A percentile compares a stretch with the other conserved stretches of the same genome.
phyloP scores from a whole-genome alignment of 2,888 invertebrate genomes.

The Hanleya hanleyi region DNA sequence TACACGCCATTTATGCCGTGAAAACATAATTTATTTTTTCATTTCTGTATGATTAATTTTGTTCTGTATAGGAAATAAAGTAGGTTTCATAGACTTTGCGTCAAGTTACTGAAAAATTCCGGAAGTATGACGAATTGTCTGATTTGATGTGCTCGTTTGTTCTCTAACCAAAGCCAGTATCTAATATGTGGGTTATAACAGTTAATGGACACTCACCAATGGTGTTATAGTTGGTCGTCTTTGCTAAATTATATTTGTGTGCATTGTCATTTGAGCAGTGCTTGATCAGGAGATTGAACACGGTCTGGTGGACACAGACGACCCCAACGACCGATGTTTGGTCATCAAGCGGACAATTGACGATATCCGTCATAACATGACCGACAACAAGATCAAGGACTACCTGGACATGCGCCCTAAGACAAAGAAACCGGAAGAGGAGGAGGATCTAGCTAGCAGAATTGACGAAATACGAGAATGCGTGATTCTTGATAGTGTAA shows the following conservation, averaged over 20 bases:
- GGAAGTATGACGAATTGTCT: too few relatives aligned
- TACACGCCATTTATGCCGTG: too few relatives aligned
- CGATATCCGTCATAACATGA: conserved; percentile 42
- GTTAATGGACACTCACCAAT: too few relatives aligned
- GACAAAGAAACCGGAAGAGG: conserved; percentile 31
- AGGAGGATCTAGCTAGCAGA: conserved; percentile 20
- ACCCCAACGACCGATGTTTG: conserved; percentile 40
- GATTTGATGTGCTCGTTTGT: too few relatives aligned
- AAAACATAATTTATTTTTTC: too few relatives aligned
- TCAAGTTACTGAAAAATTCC: too few relatives aligned
- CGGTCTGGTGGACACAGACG: conserved; percentile 42
- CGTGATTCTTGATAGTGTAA: conserved; percentile 38
- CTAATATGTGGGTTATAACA: too few relatives aligned
- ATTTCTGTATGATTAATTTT: too few relatives aligned
- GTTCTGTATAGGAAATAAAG: too few relatives aligned
- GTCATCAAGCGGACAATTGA: conserved; percentile 53
- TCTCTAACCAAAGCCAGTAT: too few relatives aligned
- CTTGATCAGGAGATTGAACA: conserved; percentile 55
- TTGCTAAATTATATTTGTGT: background rate
- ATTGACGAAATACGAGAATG: conserved; percentile 38
- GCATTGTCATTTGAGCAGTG: background rate
- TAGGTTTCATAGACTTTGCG: too few relatives aligned
- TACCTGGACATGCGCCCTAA: conserved; percentile 49
- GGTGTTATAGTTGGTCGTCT: too few relatives aligned
- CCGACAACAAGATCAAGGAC: conserved; percentile 46